These are phyloP conservation scores for Cyphomyrus plagiostoma DNA, from an alignment of 2,113 vertebrate genomes.

Conservation along the genomic window DNA sequence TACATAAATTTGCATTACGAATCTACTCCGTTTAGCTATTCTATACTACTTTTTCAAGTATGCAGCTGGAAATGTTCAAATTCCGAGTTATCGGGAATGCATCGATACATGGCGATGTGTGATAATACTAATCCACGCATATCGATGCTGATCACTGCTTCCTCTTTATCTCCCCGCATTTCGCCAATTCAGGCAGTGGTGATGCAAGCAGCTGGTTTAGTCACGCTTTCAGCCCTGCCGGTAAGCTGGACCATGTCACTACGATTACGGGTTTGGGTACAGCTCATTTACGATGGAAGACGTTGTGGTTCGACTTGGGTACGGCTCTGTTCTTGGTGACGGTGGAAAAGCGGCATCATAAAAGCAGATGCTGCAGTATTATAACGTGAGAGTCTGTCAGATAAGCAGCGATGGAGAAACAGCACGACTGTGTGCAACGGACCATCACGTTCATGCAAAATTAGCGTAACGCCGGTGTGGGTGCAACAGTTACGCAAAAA, in stretches of 20 bases:
- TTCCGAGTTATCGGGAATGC: not conserved
- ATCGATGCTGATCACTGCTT: not conserved
- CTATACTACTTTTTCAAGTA: not conserved
- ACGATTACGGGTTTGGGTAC: not conserved
- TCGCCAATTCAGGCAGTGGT: not conserved
- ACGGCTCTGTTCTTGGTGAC: not conserved
- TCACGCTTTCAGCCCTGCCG: not conserved
- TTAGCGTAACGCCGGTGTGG: not conserved
- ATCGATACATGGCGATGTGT: not conserved
- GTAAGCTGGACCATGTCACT: no score
- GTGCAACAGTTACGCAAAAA: not conserved
- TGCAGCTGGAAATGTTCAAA: not conserved
- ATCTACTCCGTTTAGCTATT: not conserved
- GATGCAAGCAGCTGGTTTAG: not conserved
- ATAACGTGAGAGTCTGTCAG: not conserved
- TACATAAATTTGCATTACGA: not conserved
- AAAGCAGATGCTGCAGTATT: not conserved
- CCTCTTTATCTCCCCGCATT: not conserved
- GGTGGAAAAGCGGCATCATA: not conserved
- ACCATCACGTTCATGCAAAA: not conserved
- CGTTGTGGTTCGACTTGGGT: not conserved
- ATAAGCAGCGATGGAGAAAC: not conserved
- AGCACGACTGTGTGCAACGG: not conserved
- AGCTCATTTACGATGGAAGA: not conserved
- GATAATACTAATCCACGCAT: not conserved